These are phyloP conservation scores for Hyppa rectilinea DNA, from an alignment of 2,888 invertebrate species.

Conservation along the genomic window DNA sequence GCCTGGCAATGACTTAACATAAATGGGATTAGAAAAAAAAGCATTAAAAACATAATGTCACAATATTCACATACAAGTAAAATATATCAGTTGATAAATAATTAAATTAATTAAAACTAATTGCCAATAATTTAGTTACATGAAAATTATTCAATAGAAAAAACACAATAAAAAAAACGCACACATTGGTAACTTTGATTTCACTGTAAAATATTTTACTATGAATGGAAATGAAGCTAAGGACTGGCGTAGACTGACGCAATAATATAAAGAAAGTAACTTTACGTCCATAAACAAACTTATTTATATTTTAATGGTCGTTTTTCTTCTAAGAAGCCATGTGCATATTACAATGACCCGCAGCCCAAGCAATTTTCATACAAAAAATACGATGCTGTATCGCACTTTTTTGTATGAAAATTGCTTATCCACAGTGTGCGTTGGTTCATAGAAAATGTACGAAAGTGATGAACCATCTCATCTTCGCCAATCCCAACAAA, in stretches of 20 bases:
- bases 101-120: conserved; percentile 40
- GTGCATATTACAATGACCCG: too few relatives aligned
- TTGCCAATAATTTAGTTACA: conserved; percentile 44
- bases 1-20: too few relatives aligned
- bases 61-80: conserved; percentile 37
- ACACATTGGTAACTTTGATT: conserved; percentile 37
- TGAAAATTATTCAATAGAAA: conserved; percentile 19
- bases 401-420: too few relatives aligned
- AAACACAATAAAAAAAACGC: conserved; percentile 7
- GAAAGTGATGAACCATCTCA: too few relatives aligned
- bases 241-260: neutral
- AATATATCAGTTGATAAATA: conserved; percentile 36
- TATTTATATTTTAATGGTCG: too few relatives aligned
- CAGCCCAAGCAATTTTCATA: too few relatives aligned
- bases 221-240: neutral
- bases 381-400: too few relatives aligned
- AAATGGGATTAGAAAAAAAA: conserved; percentile 6
- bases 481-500: conserved; percentile 21
- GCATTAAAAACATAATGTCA: conserved; percentile 25
- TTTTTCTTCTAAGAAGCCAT: too few relatives aligned
- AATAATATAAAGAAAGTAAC: neutral
- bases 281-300: neutral
- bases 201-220: conserved; percentile 20
- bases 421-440: too few relatives aligned
- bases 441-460: too few relatives aligned